Conservation (phyloP, 2,888 invertebrate genomes). For the Omphaloscelis lunosa region DNA sequence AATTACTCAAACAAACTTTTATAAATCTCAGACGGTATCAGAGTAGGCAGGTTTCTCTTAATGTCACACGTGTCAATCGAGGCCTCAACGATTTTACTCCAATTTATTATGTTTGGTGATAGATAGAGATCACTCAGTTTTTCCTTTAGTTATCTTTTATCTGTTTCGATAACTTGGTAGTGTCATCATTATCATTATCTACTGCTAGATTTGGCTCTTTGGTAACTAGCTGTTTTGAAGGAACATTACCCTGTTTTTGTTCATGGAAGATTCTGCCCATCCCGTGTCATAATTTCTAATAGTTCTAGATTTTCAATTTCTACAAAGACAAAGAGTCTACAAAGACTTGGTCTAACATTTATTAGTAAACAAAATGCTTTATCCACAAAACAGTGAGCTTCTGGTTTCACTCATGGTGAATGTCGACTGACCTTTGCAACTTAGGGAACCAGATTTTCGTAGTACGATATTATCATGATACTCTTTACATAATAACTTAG, state of each 20-base stretch:
- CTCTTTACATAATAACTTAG: slow-evolving; percentile 46
- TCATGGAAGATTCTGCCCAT: background rate
- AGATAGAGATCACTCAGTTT: background rate
- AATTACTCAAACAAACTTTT: slow-evolving; percentile 65
- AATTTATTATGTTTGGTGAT: slow-evolving; percentile 8
- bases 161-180: background rate
- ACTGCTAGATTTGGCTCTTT: background rate
- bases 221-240: background rate
- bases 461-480: slow-evolving; percentile 39
- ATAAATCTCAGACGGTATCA: slow-evolving; percentile 31
- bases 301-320: background rate
- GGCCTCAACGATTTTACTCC: slow-evolving; percentile 21
- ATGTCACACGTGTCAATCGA: slow-evolving; percentile 27
- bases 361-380: slow-evolving; percentile 16
- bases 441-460: slow-evolving; percentile 31
- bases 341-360: too few species aligned
- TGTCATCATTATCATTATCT: background rate
- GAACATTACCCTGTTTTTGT: background rate
- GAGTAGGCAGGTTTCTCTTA: slow-evolving; percentile 24
- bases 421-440: slow-evolving; percentile 39
- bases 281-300: background rate
- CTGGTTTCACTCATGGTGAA: slow-evolving; percentile 38
- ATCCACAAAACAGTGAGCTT: slow-evolving; percentile 29
- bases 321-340: too few species aligned
- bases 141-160: background rate